Base-by-base conservation (phyloP, 2,888 invertebrate genomes). In the Zaprionus obscuricornis region DNA sequence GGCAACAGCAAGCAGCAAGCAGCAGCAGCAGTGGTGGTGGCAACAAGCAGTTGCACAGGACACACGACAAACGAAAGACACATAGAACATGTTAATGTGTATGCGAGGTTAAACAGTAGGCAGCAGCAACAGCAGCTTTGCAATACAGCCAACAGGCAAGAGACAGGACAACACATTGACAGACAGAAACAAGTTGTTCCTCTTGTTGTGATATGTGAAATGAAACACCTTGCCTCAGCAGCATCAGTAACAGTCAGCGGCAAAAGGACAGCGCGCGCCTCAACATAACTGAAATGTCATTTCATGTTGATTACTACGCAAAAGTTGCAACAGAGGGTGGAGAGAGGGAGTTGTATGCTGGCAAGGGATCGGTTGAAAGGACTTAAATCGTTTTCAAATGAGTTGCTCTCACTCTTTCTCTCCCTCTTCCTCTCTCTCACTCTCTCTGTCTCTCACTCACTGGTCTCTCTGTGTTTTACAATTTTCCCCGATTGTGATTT, bases 141-240 rank as follows among this genome's bases (percentile, higher is more conserved):
- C n/a, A n/a, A 54, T 40, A 37, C 40, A 47, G 46, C 47, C 45
- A 36, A 34, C 27, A 17, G 54, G 7, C 17, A 33, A 18, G 11
- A 26, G 1, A 33, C 27, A 24, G 40, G 2, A 3, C 1, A 3
- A 8, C 24, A 14, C 26, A 14, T 16, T 20, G 26, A 7, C 27
- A 7, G 26, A 13, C 47, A 7, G 31, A 34, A 73, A 64, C 74
- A 66, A 66, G 60, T 54, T 56, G 64, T 57, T 62, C 20, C 2
- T 10, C 7, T 11, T 4, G 34, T 26, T 46, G 43, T 22, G 71
- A 76, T 72, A 78, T 81, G 81, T 82, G 81, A 85, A 83, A 70
- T 52, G 76, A 70, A 83, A 81, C 81, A 81, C 81, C 81, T 81
- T 81, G 81, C 74, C 59, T 40, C 34, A 39, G 46, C 4, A 39